These are phyloP conservation scores for Yasuhikotakia modesta DNA, from an alignment of 2,797 vertebrate species.

Conservation along the genomic window DNA sequence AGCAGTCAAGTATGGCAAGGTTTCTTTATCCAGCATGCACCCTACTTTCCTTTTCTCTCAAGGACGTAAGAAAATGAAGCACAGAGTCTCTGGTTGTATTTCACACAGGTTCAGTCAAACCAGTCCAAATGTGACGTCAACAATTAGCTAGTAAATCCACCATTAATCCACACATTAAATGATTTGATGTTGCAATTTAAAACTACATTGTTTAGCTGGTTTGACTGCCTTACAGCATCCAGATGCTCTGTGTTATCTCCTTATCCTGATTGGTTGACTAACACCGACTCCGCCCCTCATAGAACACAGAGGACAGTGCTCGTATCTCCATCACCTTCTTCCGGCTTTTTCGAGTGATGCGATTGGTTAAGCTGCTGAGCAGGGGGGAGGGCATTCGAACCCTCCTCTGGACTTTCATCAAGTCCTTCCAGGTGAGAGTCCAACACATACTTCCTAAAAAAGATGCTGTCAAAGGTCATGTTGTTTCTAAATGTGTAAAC, in stretches of 20 bases:
- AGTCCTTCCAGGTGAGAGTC: slow-evolving; percentile 94
- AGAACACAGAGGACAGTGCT: slow-evolving; percentile 97
- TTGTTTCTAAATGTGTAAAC: neutral
- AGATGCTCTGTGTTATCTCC: slow-evolving; percentile 63
- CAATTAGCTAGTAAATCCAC: no score
- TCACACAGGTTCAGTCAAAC: slow-evolving; percentile 55
- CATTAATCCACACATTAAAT: no score
- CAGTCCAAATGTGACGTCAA: slow-evolving; percentile 3
- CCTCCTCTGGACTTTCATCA: slow-evolving; percentile 97
- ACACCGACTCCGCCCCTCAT: slow-evolving; percentile 66
- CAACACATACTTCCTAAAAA: no score
- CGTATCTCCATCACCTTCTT: slow-evolving; percentile 99
- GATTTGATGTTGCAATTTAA: no score
- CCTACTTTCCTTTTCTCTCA: slow-evolving; percentile 80
- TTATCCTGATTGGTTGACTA: slow-evolving; percentile 42
- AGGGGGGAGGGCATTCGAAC: slow-evolving; percentile 98
- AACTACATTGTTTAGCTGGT: slow-evolving; percentile 51
- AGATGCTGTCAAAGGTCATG: no score
- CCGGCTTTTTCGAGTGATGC: slow-evolving; percentile 98
- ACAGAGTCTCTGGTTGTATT: slow-evolving; percentile 70
- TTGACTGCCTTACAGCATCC: slow-evolving; percentile 68
- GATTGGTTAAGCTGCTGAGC: slow-evolving; percentile 96
- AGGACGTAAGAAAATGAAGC: slow-evolving; percentile 67
- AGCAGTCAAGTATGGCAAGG: slow-evolving; percentile 78
- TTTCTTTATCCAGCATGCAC: slow-evolving; percentile 79